phyloP scores from a whole-genome alignment of 2,797 vertebrate species.

The Salmo trutta region DNA sequence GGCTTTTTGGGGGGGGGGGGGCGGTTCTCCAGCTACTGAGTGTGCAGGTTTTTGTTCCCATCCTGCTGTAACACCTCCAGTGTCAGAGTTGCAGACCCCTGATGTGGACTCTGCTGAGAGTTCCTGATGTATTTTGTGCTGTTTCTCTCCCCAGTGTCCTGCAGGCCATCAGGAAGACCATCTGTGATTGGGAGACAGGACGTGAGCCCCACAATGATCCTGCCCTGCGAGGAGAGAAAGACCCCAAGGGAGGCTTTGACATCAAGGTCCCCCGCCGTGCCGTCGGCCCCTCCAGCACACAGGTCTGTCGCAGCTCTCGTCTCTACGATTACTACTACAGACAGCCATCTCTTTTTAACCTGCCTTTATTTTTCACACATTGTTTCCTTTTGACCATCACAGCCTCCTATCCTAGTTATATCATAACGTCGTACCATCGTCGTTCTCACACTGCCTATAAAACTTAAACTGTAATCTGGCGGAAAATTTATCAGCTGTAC shows the following conservation, averaged over 20 bases:
- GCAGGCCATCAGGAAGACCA: constrained; percentile 97
- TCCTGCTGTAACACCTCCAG: no score
- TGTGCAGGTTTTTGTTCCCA: no score
- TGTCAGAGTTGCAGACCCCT: background rate
- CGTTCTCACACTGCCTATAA: background rate
- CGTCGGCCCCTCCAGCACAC: constrained; percentile 98
- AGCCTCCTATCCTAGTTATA: background rate
- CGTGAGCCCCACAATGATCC: constrained; percentile 97
- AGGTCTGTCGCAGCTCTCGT: constrained; percentile 72
- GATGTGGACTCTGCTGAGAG: background rate
- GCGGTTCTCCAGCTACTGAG: no score
- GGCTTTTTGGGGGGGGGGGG: no score
- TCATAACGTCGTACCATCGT: background rate
- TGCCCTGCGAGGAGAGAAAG: constrained; percentile 95
- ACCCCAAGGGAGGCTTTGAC: constrained; percentile 98
- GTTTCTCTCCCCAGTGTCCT: constrained; percentile 80
- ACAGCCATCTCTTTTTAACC: background rate
- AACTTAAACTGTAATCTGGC: background rate
- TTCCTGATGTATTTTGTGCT: background rate
- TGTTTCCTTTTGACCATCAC: background rate
- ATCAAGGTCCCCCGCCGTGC: constrained; percentile 97
- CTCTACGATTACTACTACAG: background rate
- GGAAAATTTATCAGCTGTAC: background rate
- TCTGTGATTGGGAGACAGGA: constrained; percentile 97
- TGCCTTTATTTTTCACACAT: background rate